These are phyloP conservation scores for Pharmacophagus antenor DNA, from an alignment of 2,888 invertebrate species.

Conservation along the genomic window DNA sequence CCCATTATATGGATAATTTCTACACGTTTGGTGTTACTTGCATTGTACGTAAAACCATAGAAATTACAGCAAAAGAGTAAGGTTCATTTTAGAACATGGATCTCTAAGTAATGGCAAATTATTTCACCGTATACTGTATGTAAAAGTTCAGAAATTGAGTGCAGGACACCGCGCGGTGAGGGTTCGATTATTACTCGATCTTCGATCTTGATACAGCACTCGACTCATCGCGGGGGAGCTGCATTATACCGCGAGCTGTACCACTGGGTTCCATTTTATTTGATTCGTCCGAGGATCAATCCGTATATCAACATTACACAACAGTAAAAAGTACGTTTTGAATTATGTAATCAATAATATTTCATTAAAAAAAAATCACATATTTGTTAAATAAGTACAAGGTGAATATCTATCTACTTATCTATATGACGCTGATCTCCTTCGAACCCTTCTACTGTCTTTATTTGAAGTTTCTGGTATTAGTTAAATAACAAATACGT, in stretches of 20 bases:
- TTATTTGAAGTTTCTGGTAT: too few relatives aligned
- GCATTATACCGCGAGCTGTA: conserved; percentile 54
- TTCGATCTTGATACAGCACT: conserved; percentile 69
- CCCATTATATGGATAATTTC: conserved; percentile 52
- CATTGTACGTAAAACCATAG: too few relatives aligned
- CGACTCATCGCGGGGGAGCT: conserved; percentile 67
- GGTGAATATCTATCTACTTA: too few relatives aligned
- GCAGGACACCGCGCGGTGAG: conserved; percentile 61
- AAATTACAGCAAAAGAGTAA: conserved; percentile 32
- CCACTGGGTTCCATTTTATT: conserved; percentile 44
- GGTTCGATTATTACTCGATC: conserved; percentile 72
- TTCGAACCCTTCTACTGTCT: too few relatives aligned
- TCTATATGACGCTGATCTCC: too few relatives aligned
- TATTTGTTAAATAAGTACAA: too few relatives aligned
- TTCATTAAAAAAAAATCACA: too few relatives aligned
- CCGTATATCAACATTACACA: conserved; percentile 19
- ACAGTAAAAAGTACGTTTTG: neutral
- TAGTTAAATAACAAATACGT: too few relatives aligned
- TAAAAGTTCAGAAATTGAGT: conserved; percentile 73
- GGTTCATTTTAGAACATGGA: conserved; percentile 42
- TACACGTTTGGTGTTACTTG: too few relatives aligned
- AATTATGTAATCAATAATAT: too few relatives aligned
- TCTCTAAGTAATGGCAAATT: conserved; percentile 32
- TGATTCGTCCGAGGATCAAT: conserved; percentile 57
- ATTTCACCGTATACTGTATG: conserved; percentile 40